Conservation (phyloP, 2,797 vertebrate species). For the Coreius guichenoti region DNA sequence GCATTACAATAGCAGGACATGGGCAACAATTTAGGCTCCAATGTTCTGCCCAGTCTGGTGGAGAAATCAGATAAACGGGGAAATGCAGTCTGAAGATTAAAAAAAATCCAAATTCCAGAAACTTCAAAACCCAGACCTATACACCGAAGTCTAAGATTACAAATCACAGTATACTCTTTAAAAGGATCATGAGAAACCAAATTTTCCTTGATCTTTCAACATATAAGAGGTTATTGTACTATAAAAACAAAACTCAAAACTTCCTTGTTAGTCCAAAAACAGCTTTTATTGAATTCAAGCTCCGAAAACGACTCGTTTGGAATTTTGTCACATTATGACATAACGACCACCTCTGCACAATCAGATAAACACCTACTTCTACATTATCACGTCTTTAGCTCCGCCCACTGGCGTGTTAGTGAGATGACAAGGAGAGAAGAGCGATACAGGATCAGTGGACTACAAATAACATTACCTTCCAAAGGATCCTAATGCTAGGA, state of each 20-base stretch:
- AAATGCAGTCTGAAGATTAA: background rate
- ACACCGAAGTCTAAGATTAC: background rate
- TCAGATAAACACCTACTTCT: background rate
- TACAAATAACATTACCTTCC: background rate
- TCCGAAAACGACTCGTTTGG: background rate
- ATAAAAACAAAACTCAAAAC: background rate
- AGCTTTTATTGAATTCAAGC: background rate
- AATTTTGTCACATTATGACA: background rate
- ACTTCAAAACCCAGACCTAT: background rate
- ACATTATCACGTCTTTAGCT: background rate
- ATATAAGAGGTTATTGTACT: background rate
- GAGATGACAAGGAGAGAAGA: background rate
- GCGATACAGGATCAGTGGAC: background rate
- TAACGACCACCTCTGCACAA: background rate
- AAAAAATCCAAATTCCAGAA: background rate
- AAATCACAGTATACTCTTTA: background rate
- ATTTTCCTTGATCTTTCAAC: background rate
- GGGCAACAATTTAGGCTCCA: background rate
- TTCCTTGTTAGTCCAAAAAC: background rate
- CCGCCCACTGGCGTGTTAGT: background rate
- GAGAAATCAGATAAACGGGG: slow-evolving; percentile 23
- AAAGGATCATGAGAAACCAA: background rate
- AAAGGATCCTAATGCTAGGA: background rate
- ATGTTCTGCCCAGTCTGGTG: background rate
- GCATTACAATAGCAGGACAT: background rate